Conservation (phyloP, 2,797 vertebrate species). For the Myripristis jacobus region DNA sequence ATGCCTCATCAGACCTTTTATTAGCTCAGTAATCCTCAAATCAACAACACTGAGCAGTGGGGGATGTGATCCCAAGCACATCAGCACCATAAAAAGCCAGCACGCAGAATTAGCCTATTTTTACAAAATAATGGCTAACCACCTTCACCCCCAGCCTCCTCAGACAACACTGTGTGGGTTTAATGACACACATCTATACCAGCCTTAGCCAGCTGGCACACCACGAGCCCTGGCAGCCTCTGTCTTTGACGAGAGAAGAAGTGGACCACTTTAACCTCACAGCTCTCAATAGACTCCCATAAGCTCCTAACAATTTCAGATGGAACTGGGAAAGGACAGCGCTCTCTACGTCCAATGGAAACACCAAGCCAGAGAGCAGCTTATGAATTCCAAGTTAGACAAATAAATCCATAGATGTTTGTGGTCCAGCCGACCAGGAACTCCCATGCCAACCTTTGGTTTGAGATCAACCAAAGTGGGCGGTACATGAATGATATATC, state of each 20-base stretch:
- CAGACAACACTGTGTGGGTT: constrained; percentile 82
- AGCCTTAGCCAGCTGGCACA: constrained; percentile 78
- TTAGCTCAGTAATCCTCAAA: constrained; percentile 76
- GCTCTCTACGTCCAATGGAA: constrained; percentile 75
- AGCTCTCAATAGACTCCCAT: constrained; percentile 73
- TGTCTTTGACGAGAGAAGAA: constrained; percentile 70
- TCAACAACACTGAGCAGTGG: constrained; percentile 68
- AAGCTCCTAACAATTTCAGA: constrained; percentile 72
- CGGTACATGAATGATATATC: constrained; percentile 66
- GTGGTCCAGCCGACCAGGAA: constrained; percentile 72
- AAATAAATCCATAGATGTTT: constrained; percentile 83
- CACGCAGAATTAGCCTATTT: constrained; percentile 79
- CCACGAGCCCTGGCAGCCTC: constrained; percentile 57
- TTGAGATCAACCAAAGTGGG: constrained; percentile 69
- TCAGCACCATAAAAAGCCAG: constrained; percentile 81
- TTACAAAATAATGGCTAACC: constrained; percentile 81
- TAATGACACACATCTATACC: constrained; percentile 83
- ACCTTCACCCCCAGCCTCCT: constrained; percentile 76
- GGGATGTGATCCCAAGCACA: constrained; percentile 69
- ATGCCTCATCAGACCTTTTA: constrained; percentile 72
- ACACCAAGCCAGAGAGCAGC: constrained; percentile 69
- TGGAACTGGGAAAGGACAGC: constrained; percentile 71
- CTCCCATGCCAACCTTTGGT: constrained; percentile 69
- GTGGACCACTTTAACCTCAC: constrained; percentile 79
- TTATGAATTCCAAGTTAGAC: constrained; percentile 79